phyloP scores from a whole-genome alignment of 2,888 invertebrate genomes.

The Eupithecia centaureata region DNA sequence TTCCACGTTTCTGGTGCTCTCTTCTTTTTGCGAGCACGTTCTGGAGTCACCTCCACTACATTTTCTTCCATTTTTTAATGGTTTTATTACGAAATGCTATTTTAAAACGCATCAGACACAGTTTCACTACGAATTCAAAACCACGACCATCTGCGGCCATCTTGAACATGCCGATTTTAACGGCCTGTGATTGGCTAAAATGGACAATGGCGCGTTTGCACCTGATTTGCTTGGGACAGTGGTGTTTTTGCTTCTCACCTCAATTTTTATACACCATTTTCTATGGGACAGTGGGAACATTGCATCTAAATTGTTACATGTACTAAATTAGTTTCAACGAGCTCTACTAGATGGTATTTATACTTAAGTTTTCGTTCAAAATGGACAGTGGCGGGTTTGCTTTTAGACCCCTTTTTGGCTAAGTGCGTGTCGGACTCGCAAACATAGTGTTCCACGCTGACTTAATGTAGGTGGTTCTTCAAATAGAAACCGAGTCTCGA shows the following conservation, averaged over 20 bases:
- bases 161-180: slow-evolving; percentile 8
- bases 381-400: slow-evolving; percentile 10
- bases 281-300: slow-evolving; percentile 7
- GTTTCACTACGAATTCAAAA: no score
- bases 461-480: no score
- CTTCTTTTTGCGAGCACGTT: slow-evolving; percentile 38
- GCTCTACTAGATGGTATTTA: slow-evolving; percentile 10
- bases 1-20: slow-evolving; percentile 32
- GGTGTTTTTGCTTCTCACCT: slow-evolving; percentile 13
- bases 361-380: slow-evolving; percentile 7
- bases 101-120: slow-evolving; percentile 9
- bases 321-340: background rate
- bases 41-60: slow-evolving; percentile 22
- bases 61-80: slow-evolving; percentile 17
- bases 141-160: no score
- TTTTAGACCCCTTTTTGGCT: slow-evolving; percentile 8
- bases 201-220: slow-evolving; percentile 12
- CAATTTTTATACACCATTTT: background rate
- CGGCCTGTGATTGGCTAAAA: slow-evolving; percentile 12
- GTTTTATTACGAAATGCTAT: slow-evolving; percentile 15
- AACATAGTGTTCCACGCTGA: no score
- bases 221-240: slow-evolving; percentile 9
- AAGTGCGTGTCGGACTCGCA: no score
- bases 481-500: no score
- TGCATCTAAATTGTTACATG: background rate